These are phyloP conservation scores for Ornithoptera priamus DNA, from an alignment of 2,888 invertebrate species.

Conservation along the genomic window DNA sequence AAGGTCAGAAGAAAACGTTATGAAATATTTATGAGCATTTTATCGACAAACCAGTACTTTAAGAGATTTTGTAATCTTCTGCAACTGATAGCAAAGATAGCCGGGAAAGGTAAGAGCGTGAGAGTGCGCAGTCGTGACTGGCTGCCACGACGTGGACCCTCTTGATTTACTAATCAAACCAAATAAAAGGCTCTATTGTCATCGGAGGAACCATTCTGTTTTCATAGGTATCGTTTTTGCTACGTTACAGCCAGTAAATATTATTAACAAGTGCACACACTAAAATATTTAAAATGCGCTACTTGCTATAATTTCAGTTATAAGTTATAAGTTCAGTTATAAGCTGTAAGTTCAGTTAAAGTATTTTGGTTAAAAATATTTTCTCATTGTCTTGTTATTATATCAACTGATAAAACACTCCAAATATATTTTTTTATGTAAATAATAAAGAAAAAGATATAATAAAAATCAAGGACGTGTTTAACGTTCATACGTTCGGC, in stretches of 20 bases:
- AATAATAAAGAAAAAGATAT: constrained; percentile 7
- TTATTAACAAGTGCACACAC: constrained; percentile 19
- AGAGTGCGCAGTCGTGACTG: constrained; percentile 69
- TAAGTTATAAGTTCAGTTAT: too few species aligned
- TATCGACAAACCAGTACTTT: not conserved
- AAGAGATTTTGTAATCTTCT: constrained; percentile 4
- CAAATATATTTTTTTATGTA: not conserved
- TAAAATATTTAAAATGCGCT: not conserved
- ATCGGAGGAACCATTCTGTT: not conserved
- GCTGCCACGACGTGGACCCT: constrained; percentile 56
- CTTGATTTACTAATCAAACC: constrained; percentile 68
- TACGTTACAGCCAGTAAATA: constrained; percentile 21
- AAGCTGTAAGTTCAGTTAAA: too few species aligned
- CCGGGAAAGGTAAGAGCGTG: constrained; percentile 61
- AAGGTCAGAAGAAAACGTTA: not conserved
- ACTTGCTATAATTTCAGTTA: too few species aligned
- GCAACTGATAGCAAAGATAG: constrained; percentile 45
- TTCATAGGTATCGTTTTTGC: constrained; percentile 4
- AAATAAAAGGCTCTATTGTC: constrained; percentile 53
- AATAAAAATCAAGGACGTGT: constrained; percentile 7
- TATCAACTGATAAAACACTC: too few species aligned
- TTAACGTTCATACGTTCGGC: constrained; percentile 6
- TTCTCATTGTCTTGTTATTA: too few species aligned
- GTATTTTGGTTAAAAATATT: too few species aligned
- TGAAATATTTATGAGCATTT: not conserved